Evolutionary conservation across 2,113 vertebrate genomes (phyloP).

Genomic region (Dromaius novaehollandiae): DNA sequence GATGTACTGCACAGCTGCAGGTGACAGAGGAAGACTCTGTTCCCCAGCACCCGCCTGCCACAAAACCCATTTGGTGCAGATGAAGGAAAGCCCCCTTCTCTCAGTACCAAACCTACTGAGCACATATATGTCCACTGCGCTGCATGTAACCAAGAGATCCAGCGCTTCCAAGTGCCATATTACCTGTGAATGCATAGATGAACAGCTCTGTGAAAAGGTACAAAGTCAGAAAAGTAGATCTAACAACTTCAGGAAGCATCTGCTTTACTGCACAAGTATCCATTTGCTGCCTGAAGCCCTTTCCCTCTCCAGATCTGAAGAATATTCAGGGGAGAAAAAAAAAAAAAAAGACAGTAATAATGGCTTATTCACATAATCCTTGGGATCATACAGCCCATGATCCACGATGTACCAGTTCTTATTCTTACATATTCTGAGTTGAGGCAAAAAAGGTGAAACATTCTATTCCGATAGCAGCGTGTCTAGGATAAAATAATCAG

Average conservation of each 20-base stretch:
- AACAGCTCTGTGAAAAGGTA: neutral
- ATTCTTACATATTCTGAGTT: neutral
- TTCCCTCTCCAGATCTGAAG: neutral
- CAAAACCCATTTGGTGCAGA: neutral
- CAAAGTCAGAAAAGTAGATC: neutral
- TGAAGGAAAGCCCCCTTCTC: neutral
- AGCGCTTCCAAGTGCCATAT: neutral
- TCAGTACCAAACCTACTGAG: neutral
- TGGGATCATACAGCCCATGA: neutral
- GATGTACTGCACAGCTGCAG: neutral
- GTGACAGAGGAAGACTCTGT: neutral
- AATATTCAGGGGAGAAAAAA: neutral
- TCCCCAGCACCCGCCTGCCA: neutral
- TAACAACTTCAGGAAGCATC: neutral
- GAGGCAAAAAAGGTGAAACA: neutral
- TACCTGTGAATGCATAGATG: neutral
- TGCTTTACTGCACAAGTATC: neutral
- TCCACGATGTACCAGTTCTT: neutral
- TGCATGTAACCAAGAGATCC: neutral
- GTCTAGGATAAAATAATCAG: neutral
- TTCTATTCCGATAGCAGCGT: neutral
- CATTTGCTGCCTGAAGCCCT: neutral
- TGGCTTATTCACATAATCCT: neutral
- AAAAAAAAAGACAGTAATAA: neutral
- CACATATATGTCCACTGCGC: rapidly evolving